Base-by-base conservation (phyloP, 1,140 invertebrate species). In the Varroa destructor region DNA sequence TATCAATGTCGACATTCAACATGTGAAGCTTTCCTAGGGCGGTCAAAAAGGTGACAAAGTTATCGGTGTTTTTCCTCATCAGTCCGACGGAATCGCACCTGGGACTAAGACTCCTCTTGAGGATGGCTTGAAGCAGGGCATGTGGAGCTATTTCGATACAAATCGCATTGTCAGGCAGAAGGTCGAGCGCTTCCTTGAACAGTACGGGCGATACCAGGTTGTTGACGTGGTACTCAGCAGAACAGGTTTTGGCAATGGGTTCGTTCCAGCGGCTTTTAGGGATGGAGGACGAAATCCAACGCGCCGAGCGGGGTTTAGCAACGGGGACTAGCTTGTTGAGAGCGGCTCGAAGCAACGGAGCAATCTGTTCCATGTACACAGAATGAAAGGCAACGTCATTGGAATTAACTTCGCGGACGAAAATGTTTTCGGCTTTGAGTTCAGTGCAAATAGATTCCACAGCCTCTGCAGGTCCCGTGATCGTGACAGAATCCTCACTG, bases 351-450 rank as follows among this genome's bases (percentile, higher is more conserved):
- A 97, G 82, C 77, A 85, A 86, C 0, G 91, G 88, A 51, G 88
- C 91, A 56, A 89, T 91, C 40, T 86, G 82, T 0, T 86, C 85
- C 77, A 97, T 91, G 77, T 91, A 91, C 78, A 90, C 88, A 74
- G 90, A 94, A 81, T 98, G 95, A 84, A 97, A 98, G 4, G 93
- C 93, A 42, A 89, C 85, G 40, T 88, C 88, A 61, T 88, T 88
- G 77, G 89, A 92, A 64, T 89, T 87, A 0, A 98, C 93, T 70
- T 85, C 82, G 75, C 88, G 91, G 5, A 88, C 91, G 79, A 97
- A 96, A 43, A 93, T 85, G 6, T 86, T 85, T 77, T 92, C 85
- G 0, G 81, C 82, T 73, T 87, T 84, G 25, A 95, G 79, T 72
- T 86, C 77, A 25, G 84, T 83, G 0, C 91, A 85, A 76, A 95